Evolutionary conservation across 2,797 vertebrate genomes (phyloP), one percentile per base, ranked within the genome.

Genomic region (Xenopus petersii): DNA sequence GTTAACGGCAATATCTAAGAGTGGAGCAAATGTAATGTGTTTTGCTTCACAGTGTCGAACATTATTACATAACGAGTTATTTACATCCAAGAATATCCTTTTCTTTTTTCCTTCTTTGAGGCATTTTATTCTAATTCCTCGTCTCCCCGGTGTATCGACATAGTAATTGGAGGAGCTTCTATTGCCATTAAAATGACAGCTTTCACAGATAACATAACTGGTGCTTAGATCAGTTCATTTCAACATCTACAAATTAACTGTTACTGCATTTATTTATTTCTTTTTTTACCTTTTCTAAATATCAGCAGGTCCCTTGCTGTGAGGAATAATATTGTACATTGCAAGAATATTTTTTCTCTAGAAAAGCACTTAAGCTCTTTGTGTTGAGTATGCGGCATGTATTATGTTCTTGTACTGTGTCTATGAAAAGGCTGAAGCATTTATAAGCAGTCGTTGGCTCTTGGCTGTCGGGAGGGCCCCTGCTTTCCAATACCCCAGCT

Each of bases 131-230:
- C 70, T 89, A 89, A 86, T 42, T 42, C 71, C 81, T 79, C 80
- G 81, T 81, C 81, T 91, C 91, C 89, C 90, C 70, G 81, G 89
- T 78, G 90, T 84, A 89, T 89, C 82, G 82, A 84, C 83, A 79
- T 82, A 84, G 83, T 83, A 87, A 88, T 91, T 91, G 91, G 88
- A 90, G 89, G 88, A 85, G 88, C 87, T 88, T 86, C 86, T 87
- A 88, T 89, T 88, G 86, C 90, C 89, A 87, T 92, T 90, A 91
- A 86, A 89, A 87, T 91, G 91, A 91, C 91, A 90, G 90, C 86
- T 89, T 89, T 90, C 86, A 90, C 88, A 87, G 87, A 87, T 88
- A 87, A 86, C 83, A 83, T 83, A 80, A 88, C 82, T 77, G 81
- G 84, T 83, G 87, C 90, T 90, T 88, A 86, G 88, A 89, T 89